These are phyloP conservation scores for Macquaria ambigua DNA, from an alignment of 2,113 vertebrate genomes.

Conservation along the genomic window DNA sequence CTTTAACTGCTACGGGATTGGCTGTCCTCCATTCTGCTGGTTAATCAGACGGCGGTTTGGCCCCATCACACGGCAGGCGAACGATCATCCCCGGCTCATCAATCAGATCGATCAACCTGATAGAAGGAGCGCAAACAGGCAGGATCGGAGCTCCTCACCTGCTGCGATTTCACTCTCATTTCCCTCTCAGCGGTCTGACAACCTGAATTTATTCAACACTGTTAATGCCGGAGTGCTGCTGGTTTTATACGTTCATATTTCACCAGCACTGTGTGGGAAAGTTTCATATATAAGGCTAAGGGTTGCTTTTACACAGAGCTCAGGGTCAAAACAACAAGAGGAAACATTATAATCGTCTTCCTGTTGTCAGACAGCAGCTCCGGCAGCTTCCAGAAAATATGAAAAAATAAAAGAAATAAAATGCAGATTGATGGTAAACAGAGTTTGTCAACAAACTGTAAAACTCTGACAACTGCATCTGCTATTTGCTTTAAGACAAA, in stretches of 20 bases:
- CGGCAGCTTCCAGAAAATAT: background rate
- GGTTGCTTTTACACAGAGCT: conserved; percentile 17
- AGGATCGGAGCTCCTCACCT: conserved; percentile 12
- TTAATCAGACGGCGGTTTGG: conserved; percentile 68
- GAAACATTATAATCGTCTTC: background rate
- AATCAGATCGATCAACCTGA: conserved; percentile 64
- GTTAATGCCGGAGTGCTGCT: background rate
- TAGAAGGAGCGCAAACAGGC: conserved; percentile 9
- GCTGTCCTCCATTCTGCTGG: conserved; percentile 51
- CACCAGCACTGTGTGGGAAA: background rate
- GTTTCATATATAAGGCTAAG: background rate
- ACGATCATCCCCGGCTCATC: conserved; percentile 54
- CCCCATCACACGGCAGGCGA: conserved; percentile 38
- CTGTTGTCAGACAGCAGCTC: background rate
- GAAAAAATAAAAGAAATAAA: background rate
- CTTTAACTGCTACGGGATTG: conserved; percentile 63
- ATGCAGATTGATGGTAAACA: background rate
- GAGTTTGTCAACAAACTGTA: background rate
- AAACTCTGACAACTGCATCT: background rate
- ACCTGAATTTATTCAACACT: conserved; percentile 1
- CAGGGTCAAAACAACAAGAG: conserved; percentile 29
- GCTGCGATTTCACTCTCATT: conserved; percentile 30
- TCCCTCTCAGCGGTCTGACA: conserved; percentile 13
- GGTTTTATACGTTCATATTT: background rate
- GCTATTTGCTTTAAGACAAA: conserved; percentile 12